Evolutionary conservation across 2,113 vertebrate genomes (phyloP).

Genomic region (Seriola dumerili): DNA sequence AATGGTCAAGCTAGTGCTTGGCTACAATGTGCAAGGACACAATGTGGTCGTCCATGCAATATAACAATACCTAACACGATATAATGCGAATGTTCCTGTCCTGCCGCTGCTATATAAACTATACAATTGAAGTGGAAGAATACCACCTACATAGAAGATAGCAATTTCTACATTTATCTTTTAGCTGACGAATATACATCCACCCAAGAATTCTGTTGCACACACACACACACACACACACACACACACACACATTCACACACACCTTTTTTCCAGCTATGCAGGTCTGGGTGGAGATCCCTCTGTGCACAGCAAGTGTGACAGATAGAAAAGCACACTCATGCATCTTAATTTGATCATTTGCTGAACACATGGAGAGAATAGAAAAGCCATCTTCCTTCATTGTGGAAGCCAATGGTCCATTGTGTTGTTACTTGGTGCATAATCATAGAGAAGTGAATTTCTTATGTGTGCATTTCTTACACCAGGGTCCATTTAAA

Average conservation of each 20-base stretch:
- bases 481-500: background rate
- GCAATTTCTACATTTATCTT: slow-evolving; percentile 10
- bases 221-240: background rate
- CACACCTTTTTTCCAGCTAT: background rate
- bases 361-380: slow-evolving; percentile 64
- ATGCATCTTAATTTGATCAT: slow-evolving; percentile 76
- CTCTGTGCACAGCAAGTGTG: slow-evolving; percentile 68
- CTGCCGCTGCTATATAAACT: no score
- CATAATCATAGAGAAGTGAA: slow-evolving; percentile 42
- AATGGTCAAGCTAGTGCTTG: background rate
- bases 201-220: background rate
- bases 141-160: background rate
- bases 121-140: background rate
- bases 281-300: slow-evolving; percentile 50
- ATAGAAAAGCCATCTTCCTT: slow-evolving; percentile 46
- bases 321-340: slow-evolving; percentile 67
- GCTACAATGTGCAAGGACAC: background rate
- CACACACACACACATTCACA: background rate
- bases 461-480: slow-evolving; percentile 13
- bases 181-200: background rate
- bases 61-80: background rate
- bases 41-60: background rate
- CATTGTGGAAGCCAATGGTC: slow-evolving; percentile 52
- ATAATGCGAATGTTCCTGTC: background rate
- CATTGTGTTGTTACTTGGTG: slow-evolving; percentile 47